Evolutionary conservation across 2,113 vertebrate genomes (phyloP), one percentile per base, ranked within the genome.

Genomic region (Corythaeola cristata): DNA sequence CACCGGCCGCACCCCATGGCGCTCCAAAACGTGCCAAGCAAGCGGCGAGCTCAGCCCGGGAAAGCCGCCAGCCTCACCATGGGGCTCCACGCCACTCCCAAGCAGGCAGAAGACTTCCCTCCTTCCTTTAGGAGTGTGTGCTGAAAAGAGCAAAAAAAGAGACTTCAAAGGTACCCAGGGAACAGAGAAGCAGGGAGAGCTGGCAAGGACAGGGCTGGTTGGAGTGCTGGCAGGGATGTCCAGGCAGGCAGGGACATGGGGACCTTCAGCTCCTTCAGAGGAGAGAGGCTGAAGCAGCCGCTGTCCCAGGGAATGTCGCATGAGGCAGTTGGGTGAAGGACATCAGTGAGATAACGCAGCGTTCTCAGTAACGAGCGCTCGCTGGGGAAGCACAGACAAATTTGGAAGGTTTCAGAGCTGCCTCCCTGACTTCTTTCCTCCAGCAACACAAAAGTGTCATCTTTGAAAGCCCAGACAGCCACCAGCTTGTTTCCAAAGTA

Each of bases 41-140:
- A 97, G 98, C 79, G 95, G 97, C 52, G 74, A 88, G 81, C 95
- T 97, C 97, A 96, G 89, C 98, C 93, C 97, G 97, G 97, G 96
- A 98, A 97, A 81, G 84, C 74, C 98, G 98, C 98, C 98, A 99
- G 98, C 98, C 97, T 95, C 98, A 98, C 98, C 99, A 98, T 94
- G 89, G 98, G 97, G 90, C 59, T 60, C 69, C 24, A 30, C 45
- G 9, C 56, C 2, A 20, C 90, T 73, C 67, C 86, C 32, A 12
- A 26, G 28, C n/a, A 22, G 37, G 10, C 52, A 66, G 64, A 76
- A 52, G 50, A 16, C 59, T 47, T 67, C n/a, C 26, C 41, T 60
- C 91, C 63, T 19, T 88, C 49, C 58, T 74, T 33, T 30, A 52
- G 63, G 14, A 7, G 2, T 23, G 63, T 22, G 41, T 22, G 63